These are phyloP conservation scores for Ia io DNA, from an alignment of 2,113 vertebrate species.

Conservation along the genomic window DNA sequence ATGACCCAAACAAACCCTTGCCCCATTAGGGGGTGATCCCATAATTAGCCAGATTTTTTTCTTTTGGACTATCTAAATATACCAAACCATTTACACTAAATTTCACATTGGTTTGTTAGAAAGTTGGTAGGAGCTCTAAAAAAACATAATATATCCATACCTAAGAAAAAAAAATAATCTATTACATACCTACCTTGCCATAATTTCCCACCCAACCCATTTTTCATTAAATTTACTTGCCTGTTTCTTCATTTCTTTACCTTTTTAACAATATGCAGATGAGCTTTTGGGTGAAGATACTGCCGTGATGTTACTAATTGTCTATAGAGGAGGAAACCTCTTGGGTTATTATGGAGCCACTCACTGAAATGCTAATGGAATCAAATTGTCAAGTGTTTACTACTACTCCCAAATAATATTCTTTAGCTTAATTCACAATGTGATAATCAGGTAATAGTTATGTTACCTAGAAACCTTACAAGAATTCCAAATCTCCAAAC, in stretches of 20 bases:
- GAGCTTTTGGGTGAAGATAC: background rate
- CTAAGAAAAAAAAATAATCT: background rate
- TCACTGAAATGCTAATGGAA: background rate
- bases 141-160: background rate
- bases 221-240: constrained; percentile 17
- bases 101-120: background rate
- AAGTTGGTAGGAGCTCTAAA: background rate
- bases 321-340: background rate
- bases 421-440: background rate
- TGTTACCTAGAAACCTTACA: background rate
- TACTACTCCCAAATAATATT: background rate
- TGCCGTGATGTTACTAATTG: background rate
- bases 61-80: background rate
- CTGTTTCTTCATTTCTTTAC: constrained; percentile 17
- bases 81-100: background rate
- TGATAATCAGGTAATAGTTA: background rate
- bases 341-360: background rate
- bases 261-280: background rate
- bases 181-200: background rate
- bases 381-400: background rate
- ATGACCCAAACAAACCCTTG: background rate
- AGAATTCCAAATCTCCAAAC: background rate
- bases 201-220: background rate
- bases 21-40: background rate
- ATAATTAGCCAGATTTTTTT: background rate